Conservation (phyloP, 1,140 invertebrate genomes). For the Conopomorpha cramerella region DNA sequence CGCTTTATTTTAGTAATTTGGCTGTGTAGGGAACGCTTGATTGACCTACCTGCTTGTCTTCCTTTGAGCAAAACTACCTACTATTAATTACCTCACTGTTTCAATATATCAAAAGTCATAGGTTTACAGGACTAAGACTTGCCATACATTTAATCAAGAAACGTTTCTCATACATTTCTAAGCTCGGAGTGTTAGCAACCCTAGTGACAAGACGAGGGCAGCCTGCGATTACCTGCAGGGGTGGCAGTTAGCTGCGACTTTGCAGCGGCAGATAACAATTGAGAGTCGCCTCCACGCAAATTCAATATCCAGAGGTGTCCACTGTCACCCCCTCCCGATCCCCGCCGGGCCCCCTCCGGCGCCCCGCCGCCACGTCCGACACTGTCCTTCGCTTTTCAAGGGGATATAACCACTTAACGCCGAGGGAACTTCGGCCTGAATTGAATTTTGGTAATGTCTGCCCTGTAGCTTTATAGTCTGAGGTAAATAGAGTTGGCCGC, state of each 20-base stretch:
- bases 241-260: slow-evolving; percentile 29
- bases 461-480: slow-evolving; percentile 8
- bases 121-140: too few species aligned
- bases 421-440: slow-evolving; percentile 42
- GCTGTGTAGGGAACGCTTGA: too few species aligned
- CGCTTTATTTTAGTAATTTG: too few species aligned
- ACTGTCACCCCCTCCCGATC: slow-evolving; percentile 8
- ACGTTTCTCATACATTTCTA: too few species aligned
- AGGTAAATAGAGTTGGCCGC: neutral
- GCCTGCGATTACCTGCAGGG: slow-evolving; percentile 36
- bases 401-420: slow-evolving; percentile 56
- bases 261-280: slow-evolving; percentile 52
- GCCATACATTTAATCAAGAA: too few species aligned
- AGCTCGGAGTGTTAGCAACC: too few species aligned
- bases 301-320: slow-evolving; percentile 52
- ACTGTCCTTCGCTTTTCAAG: slow-evolving; percentile 20
- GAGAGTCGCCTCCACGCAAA: slow-evolving; percentile 38
- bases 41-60: too few species aligned
- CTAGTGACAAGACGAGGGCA: slow-evolving; percentile 40
- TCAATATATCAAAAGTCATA: too few species aligned
- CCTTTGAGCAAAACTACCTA: too few species aligned
- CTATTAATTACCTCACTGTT: too few species aligned
- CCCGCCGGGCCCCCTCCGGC: slow-evolving; percentile 6
- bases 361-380: slow-evolving; percentile 19
- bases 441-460: slow-evolving; percentile 43